Evolutionary conservation across 2,888 invertebrate genomes (phyloP), one percentile per base, ranked within the genome.

Genomic region (Pocota personata): DNA sequence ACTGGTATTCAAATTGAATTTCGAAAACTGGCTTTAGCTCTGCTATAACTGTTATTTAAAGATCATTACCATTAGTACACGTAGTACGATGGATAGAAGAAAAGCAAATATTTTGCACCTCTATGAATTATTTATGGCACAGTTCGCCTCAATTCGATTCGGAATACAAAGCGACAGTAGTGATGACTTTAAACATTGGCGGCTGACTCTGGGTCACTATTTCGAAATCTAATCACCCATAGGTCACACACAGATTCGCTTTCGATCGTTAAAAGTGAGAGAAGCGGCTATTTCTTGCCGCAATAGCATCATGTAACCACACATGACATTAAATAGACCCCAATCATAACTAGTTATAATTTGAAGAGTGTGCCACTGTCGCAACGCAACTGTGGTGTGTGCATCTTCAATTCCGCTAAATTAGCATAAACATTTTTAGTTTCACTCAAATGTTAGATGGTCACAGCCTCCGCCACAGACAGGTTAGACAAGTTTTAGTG

Each of bases 401-500:
- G 27, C 77, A 30, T 60, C 73, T 64, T 55, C 43, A 10, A 30
- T 43, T 62, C n/a, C 40, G 12, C 16, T 10, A 43, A 62, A 62
- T 71, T 62, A 60, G 69, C 78, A 62, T 69, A 60, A 24, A 21
- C n/a, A 60, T 27, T 8, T 43, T 8, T 43, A 52, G 32, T 50
- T 71, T 50, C 30, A 30, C 43, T 80, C 64, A 80, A 84, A 84
- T 80, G 80, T 71, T 80, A 80, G 58, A 84, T 66, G 80, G 37
- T 16, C 57, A 80, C 55, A n/a, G 43, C n/a, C n/a, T n/a, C n/a
- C n/a, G 16, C 4, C 35, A 14, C 30, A 50, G 71, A 80, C 84
- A 76, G 80, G 84, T 84, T 84, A 80, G 58, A 75, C 84, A 37
- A 80, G 84, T 84, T 84, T 78, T 46, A 30, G 8, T 67, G 7